Conservation (phyloP, 2,888 invertebrate species). For the Scaptomyza parva region DNA sequence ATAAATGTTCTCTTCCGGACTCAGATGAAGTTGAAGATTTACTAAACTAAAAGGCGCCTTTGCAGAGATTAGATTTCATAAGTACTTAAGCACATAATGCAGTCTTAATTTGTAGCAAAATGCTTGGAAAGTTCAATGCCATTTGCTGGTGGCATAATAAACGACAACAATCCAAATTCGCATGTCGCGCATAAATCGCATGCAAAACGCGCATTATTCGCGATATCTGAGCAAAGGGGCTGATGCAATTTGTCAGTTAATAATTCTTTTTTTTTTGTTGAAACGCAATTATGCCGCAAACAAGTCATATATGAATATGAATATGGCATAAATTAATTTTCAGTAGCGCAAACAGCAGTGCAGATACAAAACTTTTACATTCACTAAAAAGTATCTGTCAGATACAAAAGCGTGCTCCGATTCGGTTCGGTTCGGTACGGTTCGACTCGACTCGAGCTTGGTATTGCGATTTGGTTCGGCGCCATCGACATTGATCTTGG, state of each 20-base stretch:
- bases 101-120: background rate
- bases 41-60: constrained; percentile 15
- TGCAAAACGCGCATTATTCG: constrained; percentile 65
- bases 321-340: constrained; percentile 70
- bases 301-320: constrained; percentile 45
- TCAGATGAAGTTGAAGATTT: constrained; percentile 19
- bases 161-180: constrained; percentile 50
- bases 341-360: constrained; percentile 58
- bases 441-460: no score
- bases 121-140: constrained; percentile 64
- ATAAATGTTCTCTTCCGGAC: constrained; percentile 20
- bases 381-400: constrained; percentile 53
- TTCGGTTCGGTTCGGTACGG: constrained; percentile 31
- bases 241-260: constrained; percentile 66
- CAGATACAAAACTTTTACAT: constrained; percentile 42
- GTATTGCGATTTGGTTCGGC: constrained; percentile 44
- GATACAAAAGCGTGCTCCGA: constrained; percentile 37
- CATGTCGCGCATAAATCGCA: constrained; percentile 65
- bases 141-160: constrained; percentile 18
- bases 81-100: background rate
- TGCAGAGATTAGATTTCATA: constrained; percentile 23
- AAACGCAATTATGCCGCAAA: constrained; percentile 68
- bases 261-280: constrained; percentile 30
- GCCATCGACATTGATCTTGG: constrained; percentile 79
- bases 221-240: constrained; percentile 1